phyloP scores from a whole-genome alignment of 1,140 invertebrate species.

The Drosophila paulistorum region DNA sequence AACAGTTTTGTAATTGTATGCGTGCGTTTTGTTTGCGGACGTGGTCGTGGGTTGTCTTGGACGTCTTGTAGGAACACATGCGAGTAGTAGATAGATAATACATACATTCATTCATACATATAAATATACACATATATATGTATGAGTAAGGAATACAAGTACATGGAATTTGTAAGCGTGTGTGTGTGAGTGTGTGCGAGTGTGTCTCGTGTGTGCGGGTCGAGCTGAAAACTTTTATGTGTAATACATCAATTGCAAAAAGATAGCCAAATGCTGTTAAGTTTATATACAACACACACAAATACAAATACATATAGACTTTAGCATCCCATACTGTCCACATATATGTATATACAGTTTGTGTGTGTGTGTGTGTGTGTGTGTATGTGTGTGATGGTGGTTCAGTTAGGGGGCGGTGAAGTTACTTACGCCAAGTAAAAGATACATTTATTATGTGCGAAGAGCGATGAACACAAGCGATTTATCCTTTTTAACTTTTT shows the following conservation, averaged over 20 bases:
- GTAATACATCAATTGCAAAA: conserved; percentile 83
- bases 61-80: conserved; percentile 50
- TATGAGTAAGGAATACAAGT: conserved; percentile 42
- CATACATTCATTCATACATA: conserved; percentile 25
- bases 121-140: background rate
- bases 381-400: conserved; percentile 35
- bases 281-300: conserved; percentile 76
- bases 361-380: conserved; percentile 25
- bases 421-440: conserved; percentile 80
- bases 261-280: conserved; percentile 82
- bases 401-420: conserved; percentile 50
- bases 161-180: conserved; percentile 32
- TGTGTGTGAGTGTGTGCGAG: conserved; percentile 17
- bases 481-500: conserved; percentile 82
- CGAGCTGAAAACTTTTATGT: conserved; percentile 78
- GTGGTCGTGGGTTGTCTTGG: conserved; percentile 72
- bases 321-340: conserved; percentile 13
- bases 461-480: conserved; percentile 82
- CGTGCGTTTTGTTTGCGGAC: conserved; percentile 80
- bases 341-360: background rate
- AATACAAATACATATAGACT: conserved; percentile 3
- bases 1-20: conserved; percentile 76
- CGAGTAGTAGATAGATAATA: conserved; percentile 24
- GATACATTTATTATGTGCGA: conserved; percentile 82
- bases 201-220: conserved; percentile 35